Conservation (phyloP, 2,797 vertebrate species). For the Uromys caudimaculatus region DNA sequence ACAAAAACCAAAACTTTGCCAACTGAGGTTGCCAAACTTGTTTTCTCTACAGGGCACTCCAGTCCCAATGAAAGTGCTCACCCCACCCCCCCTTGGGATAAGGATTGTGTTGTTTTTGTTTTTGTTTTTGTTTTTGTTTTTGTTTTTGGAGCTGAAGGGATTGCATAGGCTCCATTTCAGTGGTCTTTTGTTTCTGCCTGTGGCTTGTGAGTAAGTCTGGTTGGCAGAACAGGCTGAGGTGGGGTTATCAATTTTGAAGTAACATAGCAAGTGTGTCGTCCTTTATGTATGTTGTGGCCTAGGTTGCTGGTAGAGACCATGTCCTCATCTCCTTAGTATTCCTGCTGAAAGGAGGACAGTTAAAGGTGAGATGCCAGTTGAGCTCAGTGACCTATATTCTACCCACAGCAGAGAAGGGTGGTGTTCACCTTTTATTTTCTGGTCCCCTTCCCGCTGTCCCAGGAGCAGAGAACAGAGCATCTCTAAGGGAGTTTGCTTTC, state of each 20-base stretch:
- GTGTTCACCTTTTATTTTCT: constrained; percentile 44
- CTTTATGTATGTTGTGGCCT: neutral
- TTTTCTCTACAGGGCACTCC: constrained; percentile 13
- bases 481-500: constrained; percentile 9
- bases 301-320: neutral
- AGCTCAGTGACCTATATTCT: constrained; percentile 62
- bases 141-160: neutral
- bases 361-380: constrained; percentile 30
- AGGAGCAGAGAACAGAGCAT: constrained; percentile 39
- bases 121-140: too few relatives aligned
- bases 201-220: neutral
- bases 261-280: neutral
- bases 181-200: neutral
- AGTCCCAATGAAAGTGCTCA: neutral
- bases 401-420: neutral
- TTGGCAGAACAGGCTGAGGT: neutral
- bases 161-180: neutral
- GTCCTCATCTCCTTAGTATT: neutral
- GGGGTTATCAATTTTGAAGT: neutral
- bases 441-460: neutral
- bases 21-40: constrained; percentile 35
- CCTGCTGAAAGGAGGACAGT: neutral
- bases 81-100: neutral
- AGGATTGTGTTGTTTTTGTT: neutral
- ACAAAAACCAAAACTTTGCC: constrained; percentile 44